Evolutionary conservation across 2,888 invertebrate genomes (phyloP).

Genomic region (Octodonta nipae): DNA sequence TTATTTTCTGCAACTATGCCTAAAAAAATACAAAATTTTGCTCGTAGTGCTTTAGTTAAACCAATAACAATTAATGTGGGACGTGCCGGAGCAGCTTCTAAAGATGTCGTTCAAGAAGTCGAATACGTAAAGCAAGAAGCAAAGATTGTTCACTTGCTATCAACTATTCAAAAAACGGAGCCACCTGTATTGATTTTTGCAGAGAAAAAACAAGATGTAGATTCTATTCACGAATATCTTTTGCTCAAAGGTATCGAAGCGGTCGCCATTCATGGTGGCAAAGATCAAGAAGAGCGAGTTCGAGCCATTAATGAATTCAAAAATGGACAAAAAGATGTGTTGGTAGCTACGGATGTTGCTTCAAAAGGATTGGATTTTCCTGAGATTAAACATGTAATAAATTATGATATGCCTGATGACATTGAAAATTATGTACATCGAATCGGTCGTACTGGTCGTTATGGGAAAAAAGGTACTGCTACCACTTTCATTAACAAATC

Average conservation of each 20-base stretch:
- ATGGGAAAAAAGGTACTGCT: too few relatives aligned
- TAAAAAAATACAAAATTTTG: constrained; percentile 96
- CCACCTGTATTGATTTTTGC: constrained; percentile 98
- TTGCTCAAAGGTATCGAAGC: constrained; percentile 93
- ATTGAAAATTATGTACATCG: too few relatives aligned
- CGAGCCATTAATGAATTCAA: too few relatives aligned
- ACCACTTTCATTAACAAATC: too few relatives aligned
- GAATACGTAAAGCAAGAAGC: constrained; percentile 97
- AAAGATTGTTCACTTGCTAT: constrained; percentile 82
- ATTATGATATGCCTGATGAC: too few relatives aligned
- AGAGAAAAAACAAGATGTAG: constrained; percentile 97
- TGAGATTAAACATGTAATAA: too few relatives aligned
- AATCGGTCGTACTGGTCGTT: too few relatives aligned
- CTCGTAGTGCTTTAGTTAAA: constrained; percentile 87
- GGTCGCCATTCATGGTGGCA: constrained; percentile 97
- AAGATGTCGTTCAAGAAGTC: constrained; percentile 89
- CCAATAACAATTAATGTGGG: constrained; percentile 98
- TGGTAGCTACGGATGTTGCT: too few relatives aligned
- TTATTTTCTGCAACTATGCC: constrained; percentile 99
- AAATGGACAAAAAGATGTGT: too few relatives aligned
- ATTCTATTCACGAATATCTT: constrained; percentile 96
- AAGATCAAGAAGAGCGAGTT: constrained; percentile 50
- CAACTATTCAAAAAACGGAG: constrained; percentile 87
- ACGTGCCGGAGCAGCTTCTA: constrained; percentile 92
- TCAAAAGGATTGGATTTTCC: too few relatives aligned